Base-by-base conservation (phyloP, 2,888 invertebrate genomes). In the Apamea crenata region DNA sequence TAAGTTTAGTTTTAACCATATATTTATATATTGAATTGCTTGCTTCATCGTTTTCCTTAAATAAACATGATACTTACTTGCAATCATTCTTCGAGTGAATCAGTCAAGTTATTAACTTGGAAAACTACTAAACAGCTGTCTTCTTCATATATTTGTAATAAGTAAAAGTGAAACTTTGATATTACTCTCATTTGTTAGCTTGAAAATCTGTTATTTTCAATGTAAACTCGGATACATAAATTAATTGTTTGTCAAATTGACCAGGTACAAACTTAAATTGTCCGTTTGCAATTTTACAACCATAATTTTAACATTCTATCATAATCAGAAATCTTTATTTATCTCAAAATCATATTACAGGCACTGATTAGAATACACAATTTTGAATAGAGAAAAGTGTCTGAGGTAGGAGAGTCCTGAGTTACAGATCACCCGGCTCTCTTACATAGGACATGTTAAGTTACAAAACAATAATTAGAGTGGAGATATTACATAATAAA, bases 131-230 rank as follows among this genome's bases (percentile, higher is more conserved):
- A 50, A 29, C 1, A 8, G 5, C 5, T 32, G 1, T 3, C 14
- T 47, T 29, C 4, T 47, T 5, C 4, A 14, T 47, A 40, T 2
- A 29, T 69, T 47, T 69, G 29, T 29, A 16, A 21, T 32, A 29
- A 16, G n/a, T 12, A 18, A 56, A 80, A 53, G 71, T 56, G 29
- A 79, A 70, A 65, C 36, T 65, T 59, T 50, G 12, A 14, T 44
- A 50, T n/a, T 40, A 47, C n/a, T 14, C 18, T 44, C 6, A 4
- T 25, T 32, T 18, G 1, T n/a, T 44, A 44, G 6, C 12, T 29
- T 18, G 1, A 32, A 67, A 16, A 32, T 63, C 6, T 32, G 3
- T 25, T 0, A 32, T 44, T 75, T 75, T 32, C 2, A 44, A 59
- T 47, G 2, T n/a, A 32, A 50, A 32, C 14, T 32, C 8, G 3